A percentile compares a stretch with the other conserved stretches of the same genome.
Evolutionary conservation across 2,888 invertebrate species (phyloP).

Genomic region (Minunthozetes semirufus): DNA sequence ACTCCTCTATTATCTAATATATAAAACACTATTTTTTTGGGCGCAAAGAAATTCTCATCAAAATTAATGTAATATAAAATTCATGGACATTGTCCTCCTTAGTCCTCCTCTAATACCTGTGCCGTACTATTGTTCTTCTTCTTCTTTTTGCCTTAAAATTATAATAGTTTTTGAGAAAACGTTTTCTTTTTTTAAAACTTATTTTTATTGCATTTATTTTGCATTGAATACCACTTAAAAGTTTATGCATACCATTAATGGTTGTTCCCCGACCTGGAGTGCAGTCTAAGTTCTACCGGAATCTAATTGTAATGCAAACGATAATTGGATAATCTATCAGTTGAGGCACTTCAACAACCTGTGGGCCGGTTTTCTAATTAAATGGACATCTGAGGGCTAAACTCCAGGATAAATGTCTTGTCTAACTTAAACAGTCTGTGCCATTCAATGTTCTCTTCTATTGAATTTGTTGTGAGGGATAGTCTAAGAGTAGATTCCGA

Average conservation of each 20-base stretch:
- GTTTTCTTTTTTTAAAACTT: no score
- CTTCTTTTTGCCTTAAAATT: background rate
- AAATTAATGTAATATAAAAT: slow-evolving; percentile 1
- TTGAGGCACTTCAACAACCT: slow-evolving; percentile 23
- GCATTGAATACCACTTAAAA: background rate
- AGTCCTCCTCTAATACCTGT: background rate
- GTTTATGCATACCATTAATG: background rate
- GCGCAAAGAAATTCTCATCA: background rate
- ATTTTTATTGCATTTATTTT: background rate
- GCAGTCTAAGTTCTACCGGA: slow-evolving; percentile 11
- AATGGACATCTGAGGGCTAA: slow-evolving; percentile 17
- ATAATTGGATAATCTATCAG: slow-evolving; percentile 32
- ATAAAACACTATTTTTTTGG: no score
- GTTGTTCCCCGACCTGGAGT: background rate
- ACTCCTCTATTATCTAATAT: no score
- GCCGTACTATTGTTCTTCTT: no score
- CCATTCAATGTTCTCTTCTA: no score
- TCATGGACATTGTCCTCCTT: slow-evolving; percentile 7
- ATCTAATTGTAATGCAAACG: slow-evolving; percentile 28
- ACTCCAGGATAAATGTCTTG: background rate
- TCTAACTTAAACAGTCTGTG: slow-evolving; percentile 2
- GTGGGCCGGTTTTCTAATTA: slow-evolving; percentile 18
- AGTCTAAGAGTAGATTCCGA: background rate
- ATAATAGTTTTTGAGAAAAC: background rate
- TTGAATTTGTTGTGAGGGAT: no score